A percentile compares a stretch with the other conserved stretches of the same genome.
phyloP scores from a whole-genome alignment of 2,113 vertebrate genomes.

The Oryzias javanicus region DNA sequence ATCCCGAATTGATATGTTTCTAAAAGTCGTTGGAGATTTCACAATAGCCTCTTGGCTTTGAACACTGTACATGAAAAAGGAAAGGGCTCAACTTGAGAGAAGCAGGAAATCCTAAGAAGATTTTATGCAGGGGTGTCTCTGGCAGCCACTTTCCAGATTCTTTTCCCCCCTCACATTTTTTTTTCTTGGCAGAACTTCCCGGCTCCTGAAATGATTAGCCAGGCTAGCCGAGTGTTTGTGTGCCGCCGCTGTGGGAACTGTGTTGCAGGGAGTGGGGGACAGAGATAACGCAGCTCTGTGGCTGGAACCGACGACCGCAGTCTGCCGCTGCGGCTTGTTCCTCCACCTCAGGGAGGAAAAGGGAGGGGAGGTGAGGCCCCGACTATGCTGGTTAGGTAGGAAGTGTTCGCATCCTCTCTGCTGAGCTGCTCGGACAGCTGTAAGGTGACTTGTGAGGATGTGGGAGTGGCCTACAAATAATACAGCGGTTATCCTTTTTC shows the following conservation, averaged over 20 bases:
- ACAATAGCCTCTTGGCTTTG: slow-evolving; percentile 50
- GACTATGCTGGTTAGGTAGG: slow-evolving; percentile 59
- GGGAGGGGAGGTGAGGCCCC: slow-evolving; percentile 33
- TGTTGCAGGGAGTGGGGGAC: slow-evolving; percentile 58
- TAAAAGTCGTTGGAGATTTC: slow-evolving; percentile 26
- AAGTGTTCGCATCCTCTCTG: slow-evolving; percentile 73
- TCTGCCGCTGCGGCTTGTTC: slow-evolving; percentile 43
- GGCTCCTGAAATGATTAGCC: slow-evolving; percentile 51
- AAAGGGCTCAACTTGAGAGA: slow-evolving; percentile 40
- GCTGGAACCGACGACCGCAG: slow-evolving; percentile 48
- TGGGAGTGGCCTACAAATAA: slow-evolving; percentile 56
- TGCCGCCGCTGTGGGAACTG: slow-evolving; percentile 43
- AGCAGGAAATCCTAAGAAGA: slow-evolving; percentile 47
- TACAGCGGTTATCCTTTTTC: slow-evolving; percentile 21
- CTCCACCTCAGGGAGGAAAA: slow-evolving; percentile 64
- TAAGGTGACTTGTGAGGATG: slow-evolving; percentile 67
- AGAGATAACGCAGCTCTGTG: slow-evolving; percentile 61
- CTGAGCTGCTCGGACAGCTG: slow-evolving; percentile 47
- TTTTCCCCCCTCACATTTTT: background rate
- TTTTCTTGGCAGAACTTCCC: slow-evolving; percentile 49
- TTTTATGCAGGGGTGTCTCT: slow-evolving; percentile 53
- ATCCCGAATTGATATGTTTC: background rate
- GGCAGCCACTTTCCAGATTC: slow-evolving; percentile 39
- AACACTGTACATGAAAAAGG: slow-evolving; percentile 38
- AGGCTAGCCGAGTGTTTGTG: slow-evolving; percentile 29